Base-by-base conservation (phyloP, 2,888 invertebrate genomes). In the Xestobium rufovillosum region DNA sequence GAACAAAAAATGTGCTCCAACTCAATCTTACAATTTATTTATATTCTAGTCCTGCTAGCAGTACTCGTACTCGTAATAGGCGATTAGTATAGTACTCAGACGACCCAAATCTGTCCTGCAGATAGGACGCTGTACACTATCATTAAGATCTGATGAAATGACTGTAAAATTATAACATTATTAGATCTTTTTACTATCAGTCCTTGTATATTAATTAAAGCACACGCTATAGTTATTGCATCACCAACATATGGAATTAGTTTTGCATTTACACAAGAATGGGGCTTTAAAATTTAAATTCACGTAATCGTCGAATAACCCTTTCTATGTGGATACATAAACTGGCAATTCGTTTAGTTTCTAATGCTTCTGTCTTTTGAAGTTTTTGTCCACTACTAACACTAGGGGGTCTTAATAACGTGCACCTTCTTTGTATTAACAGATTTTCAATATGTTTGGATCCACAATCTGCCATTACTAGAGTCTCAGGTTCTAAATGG, bases 171-270 rank as follows among this genome's bases (percentile, higher is more conserved):
- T n/a, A n/a, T n/a, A n/a, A n/a, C n/a, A n/a, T n/a, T n/a, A n/a
- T n/a, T n/a, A n/a, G n/a, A n/a, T n/a, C n/a, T n/a, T n/a, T n/a
- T n/a, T n/a, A n/a, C n/a, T n/a, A n/a, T n/a, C n/a, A n/a, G n/a
- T 39, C 16, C 25, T 38, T 44, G 45, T 36, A 48, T 37, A 35
- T 48, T 44, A 2, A 48, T 37, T 19, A 48, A 34, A 16, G 23
- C 39, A 40, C 44, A 39, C 6, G 45, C 41, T 33, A 38, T 38
- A 11, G 11, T 11, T 2, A 41, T 41, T 4, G 34, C 28, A 14
- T 39, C 33, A 40, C 39, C 31, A 27, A 40, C 13, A 39, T 27
- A n/a, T 2, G 29, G 23, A 2, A 36, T 14, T 35, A 40, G 25
- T 34, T 39, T 40, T 32, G 3, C 4, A 33, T 40, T 32, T 8